Evolutionary conservation across 2,888 invertebrate genomes (phyloP), one percentile per base, ranked within the genome.

Genomic region (Eupelmus urozonus): DNA sequence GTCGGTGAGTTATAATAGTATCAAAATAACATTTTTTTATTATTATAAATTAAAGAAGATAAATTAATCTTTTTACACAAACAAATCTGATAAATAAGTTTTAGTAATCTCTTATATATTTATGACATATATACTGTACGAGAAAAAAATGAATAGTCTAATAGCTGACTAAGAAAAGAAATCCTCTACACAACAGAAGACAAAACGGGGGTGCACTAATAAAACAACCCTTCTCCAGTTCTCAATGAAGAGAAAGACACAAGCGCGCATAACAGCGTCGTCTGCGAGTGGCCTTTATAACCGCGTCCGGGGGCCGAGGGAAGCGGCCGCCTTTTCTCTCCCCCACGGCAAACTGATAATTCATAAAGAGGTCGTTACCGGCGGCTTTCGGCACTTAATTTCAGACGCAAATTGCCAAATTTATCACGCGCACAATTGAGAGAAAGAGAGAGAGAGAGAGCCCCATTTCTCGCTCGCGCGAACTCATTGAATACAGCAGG

Each of bases 401-500:
- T 75, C 75, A 70, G 65, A 49, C 60, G 60, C 78, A 75, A 71
- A 79, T 79, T 79, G 59, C 71, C 76, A 49, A 76, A 79, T 79
- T 79, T 76, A 79, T 79, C 72, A 79, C 65, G 57, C 72, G 45
- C 79, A 79, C 75, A 79, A 79, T 79, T 66, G 66, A 69, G 63
- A 40, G 0, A 40, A 45, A 34, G 20, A 59, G 34, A 34, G 34
- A 5, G 34, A 34, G 34, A 3, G 34, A 34, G 40, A n/a, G n/a
- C n/a, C 62, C 49, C 51, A 34, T 72, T 51, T 72, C 71, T 9
- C 27, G 57, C 53, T 4, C n/a, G 13, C n/a, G n/a, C n/a, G n/a
- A 34, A 34, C 20, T 69, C 59, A 62, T 62, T 75, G 76, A 76
- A 65, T 76, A 65, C 49, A n/a, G n/a, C 42, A 34, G 60, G 71